These are phyloP conservation scores for Andinoacara biseriatus DNA, from an alignment of 2,113 vertebrate genomes.

Conservation along the genomic window DNA sequence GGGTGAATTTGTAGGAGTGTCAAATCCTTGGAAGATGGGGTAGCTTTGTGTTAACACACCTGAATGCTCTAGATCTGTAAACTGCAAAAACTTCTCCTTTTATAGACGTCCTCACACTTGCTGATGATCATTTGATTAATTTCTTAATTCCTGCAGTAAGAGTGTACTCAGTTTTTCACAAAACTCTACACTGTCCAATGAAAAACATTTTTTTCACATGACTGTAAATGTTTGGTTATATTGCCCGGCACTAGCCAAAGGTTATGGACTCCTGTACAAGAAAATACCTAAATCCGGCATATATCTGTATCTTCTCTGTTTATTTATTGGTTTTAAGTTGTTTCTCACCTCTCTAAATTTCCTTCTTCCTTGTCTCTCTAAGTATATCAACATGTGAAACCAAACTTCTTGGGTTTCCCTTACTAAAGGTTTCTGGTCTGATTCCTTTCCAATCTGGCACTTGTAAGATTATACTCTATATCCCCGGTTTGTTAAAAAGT, in stretches of 20 bases:
- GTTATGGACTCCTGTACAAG: neutral
- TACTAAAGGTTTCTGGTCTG: constrained; percentile 16
- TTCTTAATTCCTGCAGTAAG: neutral
- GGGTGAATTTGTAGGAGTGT: neutral
- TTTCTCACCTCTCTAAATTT: neutral
- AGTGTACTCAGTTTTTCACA: neutral
- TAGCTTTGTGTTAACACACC: neutral
- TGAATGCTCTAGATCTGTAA: neutral
- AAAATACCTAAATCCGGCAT: neutral
- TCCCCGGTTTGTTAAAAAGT: neutral
- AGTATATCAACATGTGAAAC: constrained; percentile 14
- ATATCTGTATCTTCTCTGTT: neutral
- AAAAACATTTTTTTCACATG: neutral
- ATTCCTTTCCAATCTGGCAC: constrained; percentile 8
- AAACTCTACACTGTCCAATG: neutral
- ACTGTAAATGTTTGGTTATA: neutral
- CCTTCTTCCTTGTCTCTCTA: neutral
- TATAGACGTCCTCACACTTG: no score
- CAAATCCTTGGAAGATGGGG: neutral
- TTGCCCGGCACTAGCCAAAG: neutral
- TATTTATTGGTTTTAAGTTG: neutral
- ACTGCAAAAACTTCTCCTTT: no score
- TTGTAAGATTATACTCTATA: constrained; percentile 15
- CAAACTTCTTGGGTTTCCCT: constrained; percentile 30
- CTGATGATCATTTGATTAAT: no score